Conservation (phyloP, 2,888 invertebrate genomes). For the Agrochola lychnidis region DNA sequence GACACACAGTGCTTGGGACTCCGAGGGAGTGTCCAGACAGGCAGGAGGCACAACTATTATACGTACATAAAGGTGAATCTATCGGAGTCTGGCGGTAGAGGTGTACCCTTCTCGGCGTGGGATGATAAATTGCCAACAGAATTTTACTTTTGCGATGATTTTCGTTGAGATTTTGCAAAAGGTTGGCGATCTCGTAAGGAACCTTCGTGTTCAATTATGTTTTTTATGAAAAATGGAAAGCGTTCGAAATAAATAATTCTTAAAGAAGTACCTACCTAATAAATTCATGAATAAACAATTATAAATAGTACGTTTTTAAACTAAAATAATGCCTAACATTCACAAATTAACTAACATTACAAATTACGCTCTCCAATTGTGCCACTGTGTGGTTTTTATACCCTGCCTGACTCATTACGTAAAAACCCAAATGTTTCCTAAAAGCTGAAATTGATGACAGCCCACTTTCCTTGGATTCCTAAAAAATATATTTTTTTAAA, state of each 20-base stretch:
- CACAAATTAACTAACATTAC: neutral
- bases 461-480: too few species aligned
- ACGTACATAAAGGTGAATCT: conserved; percentile 16
- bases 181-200: neutral
- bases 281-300: neutral
- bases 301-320: neutral
- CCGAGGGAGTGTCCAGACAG: conserved; percentile 42
- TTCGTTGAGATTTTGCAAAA: neutral
- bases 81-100: conserved; percentile 42
- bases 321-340: neutral
- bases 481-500: too few species aligned
- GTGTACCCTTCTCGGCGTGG: conserved; percentile 1
- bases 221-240: neutral
- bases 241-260: neutral
- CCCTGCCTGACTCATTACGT: too few species aligned
- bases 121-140: neutral
- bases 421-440: too few species aligned
- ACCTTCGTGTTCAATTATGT: neutral
- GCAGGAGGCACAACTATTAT: neutral
- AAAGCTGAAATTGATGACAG: too few species aligned
- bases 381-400: too few species aligned
- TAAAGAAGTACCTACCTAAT: neutral
- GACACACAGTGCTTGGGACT: conserved; percentile 19
- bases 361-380: neutral
- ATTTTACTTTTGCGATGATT: neutral